These are phyloP conservation scores for Clarias laeviceps DNA, from an alignment of 2,797 vertebrate genomes.

Conservation along the genomic window DNA sequence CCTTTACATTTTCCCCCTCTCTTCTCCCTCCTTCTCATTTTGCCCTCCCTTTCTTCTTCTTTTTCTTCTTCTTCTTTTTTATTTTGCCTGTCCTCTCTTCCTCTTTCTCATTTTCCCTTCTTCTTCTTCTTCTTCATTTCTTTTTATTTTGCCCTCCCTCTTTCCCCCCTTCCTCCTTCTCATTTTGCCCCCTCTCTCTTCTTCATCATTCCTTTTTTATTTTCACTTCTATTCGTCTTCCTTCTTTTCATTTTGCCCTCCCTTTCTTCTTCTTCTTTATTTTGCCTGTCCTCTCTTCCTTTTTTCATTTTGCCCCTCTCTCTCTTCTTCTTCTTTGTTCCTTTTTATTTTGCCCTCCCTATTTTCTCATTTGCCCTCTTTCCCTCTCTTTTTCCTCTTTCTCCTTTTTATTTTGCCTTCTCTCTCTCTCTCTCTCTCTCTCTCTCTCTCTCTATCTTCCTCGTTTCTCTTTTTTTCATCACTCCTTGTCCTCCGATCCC, in stretches of 20 bases:
- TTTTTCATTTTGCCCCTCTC: background rate
- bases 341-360: no score
- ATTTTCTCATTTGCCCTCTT: no score
- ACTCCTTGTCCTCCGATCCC: constrained; percentile 31
- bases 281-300: background rate
- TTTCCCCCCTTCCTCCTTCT: no score
- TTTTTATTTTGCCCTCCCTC: no score
- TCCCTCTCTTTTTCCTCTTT: background rate
- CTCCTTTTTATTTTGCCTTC: background rate
- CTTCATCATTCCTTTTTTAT: background rate
- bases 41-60: background rate
- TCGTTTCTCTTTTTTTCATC: background rate
- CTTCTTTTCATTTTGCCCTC: background rate
- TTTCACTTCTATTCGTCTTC: background rate
- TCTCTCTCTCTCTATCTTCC: no score
- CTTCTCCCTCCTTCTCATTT: background rate
- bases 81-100: background rate
- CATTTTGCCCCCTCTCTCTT: no score
- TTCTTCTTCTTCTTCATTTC: background rate
- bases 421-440: background rate
- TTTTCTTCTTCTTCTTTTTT: no score
- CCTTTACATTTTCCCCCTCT: background rate
- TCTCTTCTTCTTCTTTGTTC: background rate
- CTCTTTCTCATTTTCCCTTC: background rate
- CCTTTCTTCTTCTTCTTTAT: no score